Base-by-base conservation (phyloP, 2,888 invertebrate genomes). In the Andrena bucephala region DNA sequence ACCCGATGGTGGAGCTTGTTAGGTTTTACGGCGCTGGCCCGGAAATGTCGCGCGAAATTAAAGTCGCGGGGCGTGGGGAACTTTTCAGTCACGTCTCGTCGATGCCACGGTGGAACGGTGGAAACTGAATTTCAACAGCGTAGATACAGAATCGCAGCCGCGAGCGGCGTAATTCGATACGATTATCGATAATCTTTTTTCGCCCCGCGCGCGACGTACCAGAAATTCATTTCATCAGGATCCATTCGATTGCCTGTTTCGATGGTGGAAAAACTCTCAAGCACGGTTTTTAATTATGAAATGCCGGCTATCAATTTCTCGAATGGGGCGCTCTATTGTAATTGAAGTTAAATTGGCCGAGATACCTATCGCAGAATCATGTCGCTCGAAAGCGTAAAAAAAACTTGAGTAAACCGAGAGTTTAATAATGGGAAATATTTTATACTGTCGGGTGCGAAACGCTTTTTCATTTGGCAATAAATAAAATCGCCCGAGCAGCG, bases 251-350 rank as follows among this genome's bases (percentile, higher is more conserved):
- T 42, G 76, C 5, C 10, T 20, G 54, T 59, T 65, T 33, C 5
- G 33, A 16, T 27, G 31, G 50, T 2, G 24, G 10, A 57, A 42
- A 27, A 78, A 60, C 5, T 0, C 20, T 5, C 20, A 13, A 2
- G 50, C 59, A 33, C 33, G 52, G n/a, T 10, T 78, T 80, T 78
- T 33, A 78, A 78, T 72, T 33, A 50, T 33, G 27, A 50, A 73
- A 77, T 73, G 31, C 31, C 2, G 27, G 10, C 27, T 4, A 57
- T 69, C 63, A 52, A 71, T 77, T 71, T 63, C 48, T 63, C 59
- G 7, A 66, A 77, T 57, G 36, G 16, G 59, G 50, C 33, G 42
- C 10, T 0, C 48, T 13, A 16, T 20, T 57, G 33, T 29, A 27
- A 72, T 59, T 36, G 73, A 54, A 63, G 74, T 36, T 52, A 10